Evolutionary conservation across 2,113 vertebrate species (phyloP).

Genomic region (Megatriorchis doriae): DNA sequence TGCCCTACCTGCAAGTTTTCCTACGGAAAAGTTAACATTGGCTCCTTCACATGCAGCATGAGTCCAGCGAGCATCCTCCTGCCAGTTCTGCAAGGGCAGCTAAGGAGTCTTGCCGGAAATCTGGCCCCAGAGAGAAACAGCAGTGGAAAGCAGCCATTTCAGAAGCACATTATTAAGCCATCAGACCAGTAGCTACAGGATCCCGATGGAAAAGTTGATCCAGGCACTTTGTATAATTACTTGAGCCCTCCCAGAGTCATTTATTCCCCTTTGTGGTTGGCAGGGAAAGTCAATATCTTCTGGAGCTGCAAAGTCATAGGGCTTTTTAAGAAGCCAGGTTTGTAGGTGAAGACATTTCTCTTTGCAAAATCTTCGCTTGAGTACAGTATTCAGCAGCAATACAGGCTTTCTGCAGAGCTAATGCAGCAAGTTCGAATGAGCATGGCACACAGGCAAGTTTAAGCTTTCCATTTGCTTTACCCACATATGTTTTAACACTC

Average conservation of each 20-base stretch:
- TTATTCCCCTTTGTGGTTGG: constrained; percentile 49
- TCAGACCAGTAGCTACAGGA: constrained; percentile 56
- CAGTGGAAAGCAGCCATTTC: constrained; percentile 48
- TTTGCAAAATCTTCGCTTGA: constrained; percentile 41
- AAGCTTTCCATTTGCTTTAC: constrained; percentile 52
- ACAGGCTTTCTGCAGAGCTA: constrained; percentile 7
- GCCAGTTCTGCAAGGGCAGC: constrained; percentile 55
- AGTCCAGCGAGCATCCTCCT: background rate
- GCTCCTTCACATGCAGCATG: background rate
- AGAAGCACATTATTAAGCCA: constrained; percentile 54
- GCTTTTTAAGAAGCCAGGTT: constrained; percentile 52
- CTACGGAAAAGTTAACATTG: constrained; percentile 40
- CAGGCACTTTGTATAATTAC: constrained; percentile 47
- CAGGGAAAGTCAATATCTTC: constrained; percentile 29
- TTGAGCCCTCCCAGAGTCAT: constrained; percentile 39
- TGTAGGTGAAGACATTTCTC: constrained; percentile 63
- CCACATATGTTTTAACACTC: constrained; percentile 48
- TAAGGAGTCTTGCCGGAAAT: constrained; percentile 48
- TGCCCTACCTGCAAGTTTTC: constrained; percentile 24
- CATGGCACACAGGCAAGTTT: background rate
- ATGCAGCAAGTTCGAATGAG: constrained; percentile 46
- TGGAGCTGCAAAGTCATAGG: constrained; percentile 20
- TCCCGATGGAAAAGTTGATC: constrained; percentile 27
- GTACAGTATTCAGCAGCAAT: constrained; percentile 10
- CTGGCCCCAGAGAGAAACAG: constrained; percentile 46